Base-by-base conservation (phyloP, 2,888 invertebrate species). In the Hypomecis atomaria region DNA sequence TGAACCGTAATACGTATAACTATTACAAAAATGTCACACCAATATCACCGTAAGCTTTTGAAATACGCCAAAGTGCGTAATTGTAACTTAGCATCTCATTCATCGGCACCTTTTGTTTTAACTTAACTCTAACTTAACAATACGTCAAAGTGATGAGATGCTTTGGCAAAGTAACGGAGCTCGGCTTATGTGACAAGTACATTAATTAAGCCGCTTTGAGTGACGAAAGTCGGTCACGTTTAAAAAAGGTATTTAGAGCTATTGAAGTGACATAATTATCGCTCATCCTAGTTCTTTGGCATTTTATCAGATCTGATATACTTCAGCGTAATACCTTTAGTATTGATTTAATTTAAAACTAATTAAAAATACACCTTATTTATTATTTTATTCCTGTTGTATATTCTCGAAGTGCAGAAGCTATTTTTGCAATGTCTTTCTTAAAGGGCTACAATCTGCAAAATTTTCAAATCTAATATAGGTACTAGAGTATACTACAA, bases 181-280 rank as follows among this genome's bases (percentile, higher is more conserved):
- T 73, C 71, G 48, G 44, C 54, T 70, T 64, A 59, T 58, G 72
- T 71, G 75, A 74, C 78, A 78, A 66, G 59, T 56, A 55, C 60
- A 78, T 75, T 77, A 79, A 77, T 81, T 71, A 75, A 75, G 49
- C 62, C 68, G 70, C 67, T 72, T 77, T 74, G 64, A 67, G 69
- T 59, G 40, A 59, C 40, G 65, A 59, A 72, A 72, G 52, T 70
- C 60, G 71, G 71, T 70, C 71, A 69, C 61, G 66, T 43, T 48
- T n/a, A 4, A 45, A 56, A 58, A 55, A 53, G 63, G 66, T 65
- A 62, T 57, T 53, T 65, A 40, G 38, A 23, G 11, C 55, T 44
- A 66, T 65, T 62, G 66, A 59, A 38, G 59, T 48, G 42, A 40
- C 57, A 57, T 60, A 34, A 48, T 52, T 47, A 37, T 40, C 47